Conservation (phyloP, 2,797 vertebrate species). For the Chelidonichthys spinosus region DNA sequence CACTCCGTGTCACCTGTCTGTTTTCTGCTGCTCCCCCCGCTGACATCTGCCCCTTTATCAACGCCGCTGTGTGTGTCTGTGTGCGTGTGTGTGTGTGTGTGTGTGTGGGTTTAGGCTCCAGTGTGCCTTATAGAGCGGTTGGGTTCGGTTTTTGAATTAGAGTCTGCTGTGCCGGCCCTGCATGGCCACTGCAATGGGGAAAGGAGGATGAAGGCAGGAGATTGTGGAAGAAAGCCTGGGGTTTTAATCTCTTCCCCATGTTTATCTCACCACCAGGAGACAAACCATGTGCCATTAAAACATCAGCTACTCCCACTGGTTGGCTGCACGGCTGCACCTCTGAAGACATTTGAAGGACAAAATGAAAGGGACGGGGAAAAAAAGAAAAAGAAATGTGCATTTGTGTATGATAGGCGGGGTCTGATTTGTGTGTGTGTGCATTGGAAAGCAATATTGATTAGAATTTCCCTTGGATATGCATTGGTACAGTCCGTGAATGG, state of each 20-base stretch:
- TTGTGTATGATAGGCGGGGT: slow-evolving; percentile 39
- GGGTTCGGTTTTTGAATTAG: slow-evolving; percentile 75
- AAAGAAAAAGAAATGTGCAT: slow-evolving; percentile 41
- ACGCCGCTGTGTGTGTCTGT: slow-evolving; percentile 22
- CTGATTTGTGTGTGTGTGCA: slow-evolving; percentile 46
- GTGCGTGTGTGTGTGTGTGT: slow-evolving; percentile 12
- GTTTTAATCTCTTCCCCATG: slow-evolving; percentile 82
- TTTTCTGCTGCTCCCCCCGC: slow-evolving; percentile 37
- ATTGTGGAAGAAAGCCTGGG: slow-evolving; percentile 82
- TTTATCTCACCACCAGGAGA: slow-evolving; percentile 84
- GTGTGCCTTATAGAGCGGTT: slow-evolving; percentile 33
- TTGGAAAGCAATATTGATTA: slow-evolving; percentile 36
- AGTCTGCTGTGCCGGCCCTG: slow-evolving; percentile 69
- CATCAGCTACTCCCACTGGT: slow-evolving; percentile 79
- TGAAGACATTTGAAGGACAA: slow-evolving; percentile 80
- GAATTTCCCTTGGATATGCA: slow-evolving; percentile 44
- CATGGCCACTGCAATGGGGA: slow-evolving; percentile 66
- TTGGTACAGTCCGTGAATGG: slow-evolving; percentile 13
- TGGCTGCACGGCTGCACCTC: slow-evolving; percentile 68
- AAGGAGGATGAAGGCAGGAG: slow-evolving; percentile 78
- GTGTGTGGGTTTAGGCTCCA: slow-evolving; percentile 3
- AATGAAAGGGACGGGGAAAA: slow-evolving; percentile 58
- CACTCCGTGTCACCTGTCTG: slow-evolving; percentile 56
- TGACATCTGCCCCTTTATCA: slow-evolving; percentile 54
- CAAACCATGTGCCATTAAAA: slow-evolving; percentile 82